Conservation (phyloP, 1,140 invertebrate species). For the Zaprionus ornatus region DNA sequence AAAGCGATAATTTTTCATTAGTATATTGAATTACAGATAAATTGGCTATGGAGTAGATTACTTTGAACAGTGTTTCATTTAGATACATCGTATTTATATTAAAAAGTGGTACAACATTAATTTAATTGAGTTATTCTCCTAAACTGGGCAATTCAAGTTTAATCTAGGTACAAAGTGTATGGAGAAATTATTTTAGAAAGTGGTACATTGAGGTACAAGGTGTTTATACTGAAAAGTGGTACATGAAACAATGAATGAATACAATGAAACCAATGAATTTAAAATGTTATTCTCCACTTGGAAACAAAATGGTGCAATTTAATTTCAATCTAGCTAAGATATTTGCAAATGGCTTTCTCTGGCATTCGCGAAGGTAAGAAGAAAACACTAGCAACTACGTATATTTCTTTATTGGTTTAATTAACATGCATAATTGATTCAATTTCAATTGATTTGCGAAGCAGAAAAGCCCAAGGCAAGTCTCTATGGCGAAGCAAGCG, state of each 20-base stretch:
- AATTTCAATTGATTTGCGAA: conserved; percentile 46
- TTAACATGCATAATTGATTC: conserved; percentile 52
- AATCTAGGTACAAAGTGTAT: too few relatives aligned
- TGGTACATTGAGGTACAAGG: too few relatives aligned
- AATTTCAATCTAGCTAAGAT: not conserved
- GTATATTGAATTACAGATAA: not conserved
- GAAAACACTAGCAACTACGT: conserved; percentile 3
- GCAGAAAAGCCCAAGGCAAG: conserved; percentile 11
- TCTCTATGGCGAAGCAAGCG: conserved; percentile 24
- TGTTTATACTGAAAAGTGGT: too few relatives aligned
- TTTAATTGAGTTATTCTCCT: too few relatives aligned
- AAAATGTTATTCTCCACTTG: too few relatives aligned
- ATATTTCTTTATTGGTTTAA: conserved; percentile 43
- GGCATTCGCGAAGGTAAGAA: not conserved
- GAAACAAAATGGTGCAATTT: too few relatives aligned
- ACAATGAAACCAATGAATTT: too few relatives aligned
- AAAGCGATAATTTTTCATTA: not conserved
- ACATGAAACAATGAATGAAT: too few relatives aligned
- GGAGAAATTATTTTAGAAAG: too few relatives aligned
- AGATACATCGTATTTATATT: not conserved
- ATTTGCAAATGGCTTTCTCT: not conserved
- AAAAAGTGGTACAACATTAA: too few relatives aligned
- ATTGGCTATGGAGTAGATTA: not conserved
- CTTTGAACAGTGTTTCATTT: not conserved
- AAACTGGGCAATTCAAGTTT: too few relatives aligned